Conservation (phyloP, 2,113 vertebrate species). For the Colistium nudipinnis region DNA sequence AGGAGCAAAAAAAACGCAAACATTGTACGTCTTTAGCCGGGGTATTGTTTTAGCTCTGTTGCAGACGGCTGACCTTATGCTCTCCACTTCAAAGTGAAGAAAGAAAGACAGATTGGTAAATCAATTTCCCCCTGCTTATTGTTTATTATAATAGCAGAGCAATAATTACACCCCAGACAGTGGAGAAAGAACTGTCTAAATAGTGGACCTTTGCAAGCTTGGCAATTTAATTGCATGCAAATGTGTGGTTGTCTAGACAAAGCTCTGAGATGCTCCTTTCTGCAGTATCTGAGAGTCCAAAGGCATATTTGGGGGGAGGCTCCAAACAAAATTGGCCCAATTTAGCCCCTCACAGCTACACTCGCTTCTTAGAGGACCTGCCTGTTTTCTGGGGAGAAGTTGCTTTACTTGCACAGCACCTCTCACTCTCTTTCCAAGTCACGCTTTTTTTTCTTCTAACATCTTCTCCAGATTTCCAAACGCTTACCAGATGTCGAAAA, state of each 20-base stretch:
- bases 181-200: slow-evolving; percentile 16
- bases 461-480: slow-evolving; percentile 84
- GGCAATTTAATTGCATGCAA: slow-evolving; percentile 26
- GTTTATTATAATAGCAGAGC: slow-evolving; percentile 63
- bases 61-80: slow-evolving; percentile 27
- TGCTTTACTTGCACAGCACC: slow-evolving; percentile 73
- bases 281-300: slow-evolving; percentile 25
- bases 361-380: slow-evolving; percentile 27
- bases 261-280: slow-evolving; percentile 30
- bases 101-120: slow-evolving; percentile 44
- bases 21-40: slow-evolving; percentile 17
- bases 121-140: slow-evolving; percentile 5
- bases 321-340: slow-evolving; percentile 3
- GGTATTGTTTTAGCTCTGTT: slow-evolving; percentile 46
- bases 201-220: slow-evolving; percentile 9
- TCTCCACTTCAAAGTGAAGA: slow-evolving; percentile 54
- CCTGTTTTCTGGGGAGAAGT: slow-evolving; percentile 68
- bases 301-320: background rate
- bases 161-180: slow-evolving; percentile 48
- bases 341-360: slow-evolving; percentile 14
- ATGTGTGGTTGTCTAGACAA: slow-evolving; percentile 49
- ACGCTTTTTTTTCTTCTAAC: slow-evolving; percentile 70
- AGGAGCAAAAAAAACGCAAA: slow-evolving; percentile 52
- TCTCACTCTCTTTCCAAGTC: slow-evolving; percentile 73
- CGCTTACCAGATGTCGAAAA: slow-evolving; percentile 89